Evolutionary conservation across 2,888 invertebrate genomes (phyloP).

Genomic region (Tanytarsus gracilentus): DNA sequence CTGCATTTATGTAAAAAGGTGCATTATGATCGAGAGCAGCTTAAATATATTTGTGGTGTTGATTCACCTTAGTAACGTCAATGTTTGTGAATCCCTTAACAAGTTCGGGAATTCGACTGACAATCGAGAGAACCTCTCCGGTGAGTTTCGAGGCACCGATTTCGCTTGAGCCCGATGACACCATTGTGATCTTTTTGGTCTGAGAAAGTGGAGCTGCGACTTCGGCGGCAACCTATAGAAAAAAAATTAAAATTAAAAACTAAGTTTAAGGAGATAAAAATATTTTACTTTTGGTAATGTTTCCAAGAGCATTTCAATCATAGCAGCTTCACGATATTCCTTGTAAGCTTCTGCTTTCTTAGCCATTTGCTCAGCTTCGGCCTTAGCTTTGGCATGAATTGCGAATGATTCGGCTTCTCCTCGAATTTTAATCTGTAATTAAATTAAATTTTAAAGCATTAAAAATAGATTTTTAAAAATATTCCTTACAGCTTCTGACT

Average conservation of each 20-base stretch:
- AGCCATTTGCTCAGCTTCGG: conserved; percentile 94
- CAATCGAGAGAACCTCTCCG: conserved; percentile 87
- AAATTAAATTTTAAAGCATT: neutral
- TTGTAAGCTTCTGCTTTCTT: conserved; percentile 96
- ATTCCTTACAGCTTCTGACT: conserved; percentile 68
- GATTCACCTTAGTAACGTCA: conserved; percentile 73
- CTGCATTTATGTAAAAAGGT: too few relatives aligned
- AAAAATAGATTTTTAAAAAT: conserved; percentile 2
- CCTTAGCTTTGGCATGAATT: conserved; percentile 87
- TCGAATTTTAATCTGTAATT: conserved; percentile 53
- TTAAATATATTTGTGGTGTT: conserved; percentile 29
- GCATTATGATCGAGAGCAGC: too few relatives aligned
- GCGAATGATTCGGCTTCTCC: conserved; percentile 90
- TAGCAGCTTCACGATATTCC: conserved; percentile 90
- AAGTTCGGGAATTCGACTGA: conserved; percentile 81
- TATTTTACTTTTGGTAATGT: conserved; percentile 78
- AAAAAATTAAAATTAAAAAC: conserved; percentile 15
- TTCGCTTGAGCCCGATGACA: conserved; percentile 83
- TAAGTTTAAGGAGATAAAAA: neutral
- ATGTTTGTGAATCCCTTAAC: conserved; percentile 90
- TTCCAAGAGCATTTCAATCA: conserved; percentile 94
- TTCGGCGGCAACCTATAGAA: conserved; percentile 80
- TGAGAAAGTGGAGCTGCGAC: conserved; percentile 92
- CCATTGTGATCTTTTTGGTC: conserved; percentile 90
- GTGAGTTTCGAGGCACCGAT: conserved; percentile 92